Evolutionary conservation across 1,140 invertebrate species (phyloP), one percentile per base, ranked within the genome.

Genomic region (Octopus sinensis): DNA sequence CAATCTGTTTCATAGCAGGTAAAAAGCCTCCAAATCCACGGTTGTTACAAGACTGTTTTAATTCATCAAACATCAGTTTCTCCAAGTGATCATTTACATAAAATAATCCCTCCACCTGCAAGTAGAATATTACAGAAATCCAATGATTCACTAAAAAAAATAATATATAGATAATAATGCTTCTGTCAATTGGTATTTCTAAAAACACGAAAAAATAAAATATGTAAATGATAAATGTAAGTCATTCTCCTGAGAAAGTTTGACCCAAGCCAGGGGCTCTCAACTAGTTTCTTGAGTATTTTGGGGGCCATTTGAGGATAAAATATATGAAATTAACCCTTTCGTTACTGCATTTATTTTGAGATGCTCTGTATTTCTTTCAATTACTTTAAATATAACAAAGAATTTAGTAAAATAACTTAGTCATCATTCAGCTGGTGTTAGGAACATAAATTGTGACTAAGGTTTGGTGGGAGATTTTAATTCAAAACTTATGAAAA

Each of bases 1-100:
- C 98, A 87, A 99, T 99, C 92, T 99, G 98, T 92, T 99, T 99
- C 82, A 99, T 96, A 52, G 97, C 98, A 0, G 98, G 98, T 79
- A 99, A 92, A 91, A 99, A 99, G 0, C 98, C 98, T 82, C 98
- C 98, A 62, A 88, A 89, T 5, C 87, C 87, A 83, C 87, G 86
- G 76, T 82, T 86, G 53, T 87, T 84, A 90, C 96, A 97, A 0
- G 96, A 93, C 91, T 98, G 97, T 84, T 94, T 93, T 76, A 99
- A 91, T 89, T 99, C 98, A 81, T 99, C 98, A 88, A 99, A 95
- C 98, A 99, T 99, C 1, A 99, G 92, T 86, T 95, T 95, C 91
- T 99, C 98, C 81, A 99, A 91, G 53, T 93, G 93, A 81, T 93
- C 93, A 91, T 99, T 99, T 0, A 99, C 97, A 92, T 98, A 99